Conservation (phyloP, 1,140 invertebrate genomes). For the Ganaspis sp. region DNA sequence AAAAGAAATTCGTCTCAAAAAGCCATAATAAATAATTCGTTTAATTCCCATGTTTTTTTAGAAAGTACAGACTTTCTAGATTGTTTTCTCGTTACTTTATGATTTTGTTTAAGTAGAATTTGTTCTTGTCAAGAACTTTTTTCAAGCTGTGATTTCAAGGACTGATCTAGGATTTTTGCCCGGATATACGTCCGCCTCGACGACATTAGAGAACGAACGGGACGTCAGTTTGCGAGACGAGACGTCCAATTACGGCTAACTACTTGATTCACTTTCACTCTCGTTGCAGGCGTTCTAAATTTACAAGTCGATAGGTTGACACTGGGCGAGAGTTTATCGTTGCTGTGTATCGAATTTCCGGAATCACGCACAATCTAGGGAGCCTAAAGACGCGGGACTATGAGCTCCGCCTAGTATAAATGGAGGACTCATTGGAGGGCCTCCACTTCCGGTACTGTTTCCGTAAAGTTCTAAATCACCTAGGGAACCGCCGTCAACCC, state of each 20-base stretch:
- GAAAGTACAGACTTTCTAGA: too few relatives aligned
- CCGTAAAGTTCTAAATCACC: conserved; percentile 74
- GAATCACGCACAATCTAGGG: conserved; percentile 75
- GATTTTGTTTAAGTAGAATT: too few relatives aligned
- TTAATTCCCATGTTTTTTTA: too few relatives aligned
- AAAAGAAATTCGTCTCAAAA: too few relatives aligned
- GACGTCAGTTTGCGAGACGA: conserved; percentile 22
- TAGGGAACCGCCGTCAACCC: conserved; percentile 67
- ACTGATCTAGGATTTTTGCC: conserved; percentile 28
- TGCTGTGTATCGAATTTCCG: not conserved
- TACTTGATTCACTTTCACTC: conserved; percentile 32
- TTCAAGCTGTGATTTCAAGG: conserved; percentile 21
- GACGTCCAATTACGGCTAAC: conserved; percentile 31
- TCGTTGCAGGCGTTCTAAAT: conserved; percentile 25
- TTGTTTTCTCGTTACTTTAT: too few relatives aligned
- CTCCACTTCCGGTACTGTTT: conserved; percentile 72
- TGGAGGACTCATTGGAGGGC: conserved; percentile 73
- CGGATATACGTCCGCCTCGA: conserved; percentile 20
- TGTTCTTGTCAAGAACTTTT: not conserved
- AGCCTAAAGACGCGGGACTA: conserved; percentile 72
- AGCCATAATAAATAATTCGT: too few relatives aligned
- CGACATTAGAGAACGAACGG: conserved; percentile 26
- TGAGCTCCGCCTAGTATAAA: conserved; percentile 73
- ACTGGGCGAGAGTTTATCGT: conserved; percentile 7
- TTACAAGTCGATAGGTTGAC: conserved; percentile 24